Conservation (phyloP, 2,888 invertebrate genomes). For the Pardosa pseudoannulata region DNA sequence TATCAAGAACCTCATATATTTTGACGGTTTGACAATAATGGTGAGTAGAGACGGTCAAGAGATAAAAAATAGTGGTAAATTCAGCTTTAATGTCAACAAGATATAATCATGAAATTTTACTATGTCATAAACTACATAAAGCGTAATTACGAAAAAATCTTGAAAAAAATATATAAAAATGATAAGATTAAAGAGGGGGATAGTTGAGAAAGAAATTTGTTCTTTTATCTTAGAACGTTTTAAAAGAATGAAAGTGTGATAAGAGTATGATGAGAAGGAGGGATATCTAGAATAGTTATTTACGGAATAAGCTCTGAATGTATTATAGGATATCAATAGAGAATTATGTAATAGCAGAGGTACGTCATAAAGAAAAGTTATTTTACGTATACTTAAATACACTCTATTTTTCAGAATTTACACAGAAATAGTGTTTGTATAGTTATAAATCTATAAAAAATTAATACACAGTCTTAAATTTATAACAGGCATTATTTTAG, state of each 20-base stretch:
- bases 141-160: background rate
- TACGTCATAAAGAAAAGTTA: too few species aligned
- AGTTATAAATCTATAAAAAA: too few species aligned
- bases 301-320: too few species aligned
- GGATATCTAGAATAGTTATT: too few species aligned
- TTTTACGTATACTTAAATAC: too few species aligned
- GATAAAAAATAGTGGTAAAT: background rate
- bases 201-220: background rate
- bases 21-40: slow-evolving; percentile 16
- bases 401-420: too few species aligned
- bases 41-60: background rate
- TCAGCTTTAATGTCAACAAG: background rate
- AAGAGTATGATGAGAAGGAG: too few species aligned
- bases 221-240: slow-evolving; percentile 10
- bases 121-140: background rate
- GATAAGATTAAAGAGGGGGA: background rate
- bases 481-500: too few species aligned
- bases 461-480: too few species aligned
- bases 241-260: slow-evolving; percentile 25
- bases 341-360: too few species aligned
- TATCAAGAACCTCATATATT: background rate
- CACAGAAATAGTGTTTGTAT: too few species aligned
- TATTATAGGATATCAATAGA: too few species aligned
- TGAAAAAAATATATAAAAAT: background rate
- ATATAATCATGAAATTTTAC: slow-evolving; percentile 21